These are phyloP conservation scores for Clarias batrachus DNA, from an alignment of 2,113 vertebrate genomes.

Conservation along the genomic window DNA sequence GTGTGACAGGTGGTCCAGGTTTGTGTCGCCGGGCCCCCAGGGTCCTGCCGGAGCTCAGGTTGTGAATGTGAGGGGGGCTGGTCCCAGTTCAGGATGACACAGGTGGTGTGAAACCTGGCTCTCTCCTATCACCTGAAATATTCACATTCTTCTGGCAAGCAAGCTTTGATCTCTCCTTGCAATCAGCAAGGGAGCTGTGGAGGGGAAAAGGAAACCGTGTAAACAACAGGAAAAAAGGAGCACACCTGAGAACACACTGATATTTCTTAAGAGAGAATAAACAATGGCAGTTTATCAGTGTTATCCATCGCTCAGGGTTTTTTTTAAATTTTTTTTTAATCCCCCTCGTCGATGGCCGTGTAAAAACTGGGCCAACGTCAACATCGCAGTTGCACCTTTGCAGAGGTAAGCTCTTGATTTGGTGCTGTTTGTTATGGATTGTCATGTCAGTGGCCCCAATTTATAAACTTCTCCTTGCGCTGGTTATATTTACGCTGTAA, in stretches of 20 bases:
- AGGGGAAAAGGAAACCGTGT: constrained; percentile 63
- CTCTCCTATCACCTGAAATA: constrained; percentile 76
- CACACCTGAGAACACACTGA: constrained; percentile 79
- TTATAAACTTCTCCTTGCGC: constrained; percentile 48
- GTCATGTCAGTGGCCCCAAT: constrained; percentile 56
- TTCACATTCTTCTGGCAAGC: constrained; percentile 72
- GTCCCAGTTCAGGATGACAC: constrained; percentile 65
- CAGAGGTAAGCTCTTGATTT: constrained; percentile 45
- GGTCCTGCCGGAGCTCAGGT: constrained; percentile 64
- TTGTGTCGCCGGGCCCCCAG: constrained; percentile 68
- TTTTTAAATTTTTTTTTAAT: constrained; percentile 27
- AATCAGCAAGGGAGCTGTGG: constrained; percentile 68
- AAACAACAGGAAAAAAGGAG: constrained; percentile 74
- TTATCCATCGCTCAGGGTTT: constrained; percentile 49
- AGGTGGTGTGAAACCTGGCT: constrained; percentile 72
- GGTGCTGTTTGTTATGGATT: constrained; percentile 52
- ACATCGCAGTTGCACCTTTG: constrained; percentile 37
- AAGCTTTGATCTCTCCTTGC: constrained; percentile 73
- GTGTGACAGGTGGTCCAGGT: constrained; percentile 75
- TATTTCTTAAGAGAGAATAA: constrained; percentile 80
- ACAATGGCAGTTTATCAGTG: constrained; percentile 72
- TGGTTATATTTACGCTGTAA: constrained; percentile 54
- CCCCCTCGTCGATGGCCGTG: constrained; percentile 36
- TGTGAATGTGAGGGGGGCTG: constrained; percentile 67
- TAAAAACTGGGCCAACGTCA: constrained; percentile 72